phyloP scores from a whole-genome alignment of 2,113 vertebrate species.

The Bambusicola thoracicus region DNA sequence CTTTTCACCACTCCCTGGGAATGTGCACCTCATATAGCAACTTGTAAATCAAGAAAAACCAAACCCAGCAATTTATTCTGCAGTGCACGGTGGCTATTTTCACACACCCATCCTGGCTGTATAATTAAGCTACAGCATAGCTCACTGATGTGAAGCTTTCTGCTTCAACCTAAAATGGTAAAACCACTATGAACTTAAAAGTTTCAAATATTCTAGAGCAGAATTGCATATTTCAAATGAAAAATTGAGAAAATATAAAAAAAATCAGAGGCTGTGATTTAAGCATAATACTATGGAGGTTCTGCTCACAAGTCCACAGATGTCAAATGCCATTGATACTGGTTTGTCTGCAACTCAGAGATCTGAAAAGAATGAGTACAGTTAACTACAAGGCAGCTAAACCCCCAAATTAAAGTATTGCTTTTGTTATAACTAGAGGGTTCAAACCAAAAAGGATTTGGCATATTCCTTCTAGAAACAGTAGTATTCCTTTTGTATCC shows the following conservation, averaged over 20 bases:
- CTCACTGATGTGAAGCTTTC: background rate
- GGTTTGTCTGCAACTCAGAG: background rate
- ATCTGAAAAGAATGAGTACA: background rate
- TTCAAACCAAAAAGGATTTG: background rate
- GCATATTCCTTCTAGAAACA: background rate
- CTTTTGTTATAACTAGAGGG: background rate
- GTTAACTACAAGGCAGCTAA: background rate
- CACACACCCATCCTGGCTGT: slow-evolving; percentile 50
- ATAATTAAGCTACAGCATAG: slow-evolving; percentile 28
- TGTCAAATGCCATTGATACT: background rate
- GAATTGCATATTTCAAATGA: background rate
- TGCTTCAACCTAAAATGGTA: background rate
- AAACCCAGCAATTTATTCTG: slow-evolving; percentile 53
- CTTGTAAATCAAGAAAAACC: slow-evolving; percentile 72
- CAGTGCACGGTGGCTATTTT: slow-evolving; percentile 13
- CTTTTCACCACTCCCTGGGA: slow-evolving; percentile 58
- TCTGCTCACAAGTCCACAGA: background rate
- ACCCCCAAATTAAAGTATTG: background rate
- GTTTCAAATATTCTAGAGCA: background rate
- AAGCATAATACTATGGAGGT: background rate
- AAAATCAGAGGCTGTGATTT: background rate
- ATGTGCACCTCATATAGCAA: slow-evolving; percentile 50
- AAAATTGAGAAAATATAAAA: background rate
- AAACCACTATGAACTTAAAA: background rate
- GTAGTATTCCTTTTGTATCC: background rate